phyloP scores from a whole-genome alignment of 2,797 vertebrate genomes.

The Astyanax mexicanus region DNA sequence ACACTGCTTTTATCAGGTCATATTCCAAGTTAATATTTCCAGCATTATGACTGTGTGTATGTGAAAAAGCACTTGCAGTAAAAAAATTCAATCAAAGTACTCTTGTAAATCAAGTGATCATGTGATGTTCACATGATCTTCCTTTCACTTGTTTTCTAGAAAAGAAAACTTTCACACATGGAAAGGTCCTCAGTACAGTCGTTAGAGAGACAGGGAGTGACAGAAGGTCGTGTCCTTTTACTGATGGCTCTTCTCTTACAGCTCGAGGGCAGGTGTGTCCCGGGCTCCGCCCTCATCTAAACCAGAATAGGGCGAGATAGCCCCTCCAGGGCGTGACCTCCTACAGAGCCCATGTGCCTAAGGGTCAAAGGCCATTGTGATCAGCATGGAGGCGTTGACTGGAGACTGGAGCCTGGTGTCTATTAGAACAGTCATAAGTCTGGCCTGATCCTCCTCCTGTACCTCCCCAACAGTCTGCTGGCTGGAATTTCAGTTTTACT shows the following conservation, averaged over 20 bases:
- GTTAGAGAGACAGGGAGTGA: background rate
- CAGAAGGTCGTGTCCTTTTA: background rate
- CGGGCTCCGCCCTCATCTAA: background rate
- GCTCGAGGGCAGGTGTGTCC: background rate
- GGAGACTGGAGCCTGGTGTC: background rate
- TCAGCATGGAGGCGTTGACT: constrained; percentile 6
- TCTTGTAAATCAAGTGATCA: background rate
- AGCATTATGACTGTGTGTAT: background rate
- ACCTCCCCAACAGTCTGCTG: background rate
- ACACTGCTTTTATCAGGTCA: background rate
- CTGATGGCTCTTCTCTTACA: background rate
- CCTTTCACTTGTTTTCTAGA: background rate
- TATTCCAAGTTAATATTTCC: background rate
- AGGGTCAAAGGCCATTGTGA: constrained; percentile 31
- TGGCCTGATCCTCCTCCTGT: background rate
- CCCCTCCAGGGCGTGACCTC: background rate
- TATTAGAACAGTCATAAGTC: background rate
- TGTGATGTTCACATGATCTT: background rate
- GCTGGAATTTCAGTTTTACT: constrained; percentile 1
- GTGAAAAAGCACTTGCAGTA: too few species aligned
- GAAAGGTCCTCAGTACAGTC: background rate
- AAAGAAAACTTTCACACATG: background rate
- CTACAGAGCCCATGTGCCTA: constrained; percentile 10
- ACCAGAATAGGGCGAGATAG: background rate
- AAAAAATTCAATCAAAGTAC: background rate